Base-by-base conservation (phyloP, 2,888 invertebrate genomes). In the Cremastobaeus sp. region DNA sequence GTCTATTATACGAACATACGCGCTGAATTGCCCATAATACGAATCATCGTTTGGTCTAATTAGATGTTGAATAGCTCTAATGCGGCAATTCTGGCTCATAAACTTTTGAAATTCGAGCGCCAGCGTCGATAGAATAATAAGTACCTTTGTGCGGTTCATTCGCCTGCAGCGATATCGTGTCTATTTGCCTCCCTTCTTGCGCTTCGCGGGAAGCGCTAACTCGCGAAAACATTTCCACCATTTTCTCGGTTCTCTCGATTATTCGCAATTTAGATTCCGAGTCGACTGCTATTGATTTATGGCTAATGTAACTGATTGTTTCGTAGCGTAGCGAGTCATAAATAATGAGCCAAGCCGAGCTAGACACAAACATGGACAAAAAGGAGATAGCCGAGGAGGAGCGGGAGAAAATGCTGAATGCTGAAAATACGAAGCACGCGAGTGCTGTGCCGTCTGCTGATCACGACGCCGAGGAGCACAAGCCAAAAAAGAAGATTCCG, bases 401-500 rank as follows among this genome's bases (percentile, higher is more conserved):
- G 81, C 89, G 90, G 76, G 90, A 92, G 57, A 93, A 93, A 82
- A 89, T 89, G 88, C 82, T 91, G 81, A 93, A 93, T 85, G 89
- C 89, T 28, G 92, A 92, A 79, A 91, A 91, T 78, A 91, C 91
- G 81, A 88, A 89, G 65, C 88, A 89, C 73, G 89, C 89, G 62
- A 89, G 88, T 50, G 81, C 83, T 14, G 84, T 83, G 47, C 84
- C 88, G 14, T 89, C 89, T 37, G 80, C 88, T 6, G 86, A 87
- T 74, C 79, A 82, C 85, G 89, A 85, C 43, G 79, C 84, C 55
- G 90, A 91, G 76, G 89, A 89, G 48, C 90, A 88, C 66, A 84
- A 85, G 77, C 89, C 90, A 4, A 91, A 91, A 66, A 94, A 93
- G 85, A 95, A 94, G 85, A 94, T 95, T 81, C 95, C 95, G 2